These are phyloP conservation scores for Stichopus horrens DNA, from an alignment of 53 echinoderm and acorn worm species.

Conservation along the genomic window DNA sequence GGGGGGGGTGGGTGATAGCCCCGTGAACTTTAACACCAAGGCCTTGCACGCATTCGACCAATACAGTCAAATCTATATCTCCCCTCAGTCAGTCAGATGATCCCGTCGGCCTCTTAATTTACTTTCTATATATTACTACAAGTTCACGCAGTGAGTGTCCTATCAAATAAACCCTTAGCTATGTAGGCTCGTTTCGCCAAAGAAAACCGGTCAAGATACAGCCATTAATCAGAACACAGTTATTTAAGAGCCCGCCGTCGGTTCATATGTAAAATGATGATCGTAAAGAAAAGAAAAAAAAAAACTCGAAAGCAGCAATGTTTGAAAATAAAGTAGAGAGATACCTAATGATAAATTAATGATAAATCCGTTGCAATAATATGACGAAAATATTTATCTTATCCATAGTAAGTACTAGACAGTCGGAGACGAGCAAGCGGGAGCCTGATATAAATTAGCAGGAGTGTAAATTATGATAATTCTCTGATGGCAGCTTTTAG, in stretches of 20 bases:
- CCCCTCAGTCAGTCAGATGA: not conserved
- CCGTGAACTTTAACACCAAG: not conserved
- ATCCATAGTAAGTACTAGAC: not conserved
- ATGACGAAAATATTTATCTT: constrained; percentile 26
- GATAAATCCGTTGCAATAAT: not conserved
- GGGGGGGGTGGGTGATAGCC: too few relatives aligned
- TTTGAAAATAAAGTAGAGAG: constrained; percentile 13
- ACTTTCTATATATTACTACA: not conserved
- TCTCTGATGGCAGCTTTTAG: too few relatives aligned
- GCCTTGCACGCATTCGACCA: not conserved
- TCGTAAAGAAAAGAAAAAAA: not conserved
- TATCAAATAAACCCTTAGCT: not conserved
- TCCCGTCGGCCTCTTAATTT: not conserved
- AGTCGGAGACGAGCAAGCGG: too few relatives aligned
- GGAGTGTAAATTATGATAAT: too few relatives aligned
- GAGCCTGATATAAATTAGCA: too few relatives aligned
- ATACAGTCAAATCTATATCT: not conserved
- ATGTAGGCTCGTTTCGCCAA: not conserved
- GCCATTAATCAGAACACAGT: constrained; percentile 10
- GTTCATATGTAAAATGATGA: not conserved
- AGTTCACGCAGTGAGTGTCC: not conserved
- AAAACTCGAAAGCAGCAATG: not conserved
- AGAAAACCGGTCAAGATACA: not conserved
- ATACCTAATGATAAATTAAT: constrained; percentile 17
- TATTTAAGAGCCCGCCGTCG: not conserved